A percentile compares a stretch with the other conserved stretches of the same genome.
Evolutionary conservation across 2,888 invertebrate genomes (phyloP).

Genomic region (Mimachlamys varia): DNA sequence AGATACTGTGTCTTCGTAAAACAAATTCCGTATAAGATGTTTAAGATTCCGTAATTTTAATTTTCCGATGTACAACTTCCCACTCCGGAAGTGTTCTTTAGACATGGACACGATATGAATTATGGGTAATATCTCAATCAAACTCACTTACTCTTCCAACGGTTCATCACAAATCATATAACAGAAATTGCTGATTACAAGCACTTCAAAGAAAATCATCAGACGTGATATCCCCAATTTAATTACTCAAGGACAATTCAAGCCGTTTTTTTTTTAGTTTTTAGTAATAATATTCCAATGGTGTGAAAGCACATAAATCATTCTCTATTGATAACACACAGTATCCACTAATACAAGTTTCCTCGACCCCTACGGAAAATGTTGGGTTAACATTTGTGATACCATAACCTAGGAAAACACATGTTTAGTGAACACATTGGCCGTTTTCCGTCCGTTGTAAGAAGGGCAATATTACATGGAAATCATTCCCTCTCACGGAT

Average conservation of each 20-base stretch:
- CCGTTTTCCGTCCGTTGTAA: too few relatives aligned
- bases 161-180: background rate
- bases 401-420: too few relatives aligned
- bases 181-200: background rate
- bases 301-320: background rate
- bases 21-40: background rate
- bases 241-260: too few relatives aligned
- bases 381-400: background rate
- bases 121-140: background rate
- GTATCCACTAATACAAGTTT: background rate
- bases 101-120: slow-evolving; percentile 21
- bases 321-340: background rate
- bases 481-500: too few relatives aligned
- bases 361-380: background rate
- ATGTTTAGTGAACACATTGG: too few relatives aligned
- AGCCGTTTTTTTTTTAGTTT: too few relatives aligned
- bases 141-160: background rate
- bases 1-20: background rate
- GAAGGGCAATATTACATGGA: too few relatives aligned
- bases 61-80: slow-evolving; percentile 6
- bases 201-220: background rate
- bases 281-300: background rate
- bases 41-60: slow-evolving; percentile 2
- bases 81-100: slow-evolving; percentile 31
- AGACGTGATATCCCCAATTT: too few relatives aligned